Base-by-base conservation (phyloP, 1,140 invertebrate genomes). In the Ooceraea biroi region DNA sequence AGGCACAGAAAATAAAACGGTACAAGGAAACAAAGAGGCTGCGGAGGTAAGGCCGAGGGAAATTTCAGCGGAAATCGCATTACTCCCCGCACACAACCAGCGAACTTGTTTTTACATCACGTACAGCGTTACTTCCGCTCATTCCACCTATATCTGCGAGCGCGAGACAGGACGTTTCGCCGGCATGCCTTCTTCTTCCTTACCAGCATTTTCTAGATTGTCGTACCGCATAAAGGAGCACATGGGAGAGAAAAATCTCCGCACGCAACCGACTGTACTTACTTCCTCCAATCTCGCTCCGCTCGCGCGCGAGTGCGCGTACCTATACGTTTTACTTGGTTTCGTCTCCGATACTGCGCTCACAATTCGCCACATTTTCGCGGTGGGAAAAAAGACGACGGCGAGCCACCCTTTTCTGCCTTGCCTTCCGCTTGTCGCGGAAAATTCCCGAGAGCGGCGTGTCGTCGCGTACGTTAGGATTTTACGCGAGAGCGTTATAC, bases 261-360 rank as follows among this genome's bases (percentile, higher is more conserved):
- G 12, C 36, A 78, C 30, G 76, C 50, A 71, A 80, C 50, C 41
- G 36, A 46, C 73, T 80, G n/a, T 69, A 80, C 36, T 27, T 80
- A 52, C 61, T 80, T 30, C 69, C 41, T 46, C 41, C 48, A 76
- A 76, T 58, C 50, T 58, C 12, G 48, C 22, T 65, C 41, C n/a
- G n/a, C n/a, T n/a, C n/a, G n/a, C n/a, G n/a, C n/a, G n/a, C n/a
- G n/a, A n/a, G n/a, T n/a, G 41, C 61, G 48, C 61, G 22, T 41
- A 52, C 17, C 22, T 71, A 71, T 80, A 80, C 22, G 50, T 69
- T 78, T 69, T 58, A 65, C 74, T 77, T 77, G 66, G 74, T 77
- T 66, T 77, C 30, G n/a, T 46, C 65, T 58, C 30, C 36, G 25
- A 80, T 80, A 80, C 65, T 44, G 27, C 61, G 36, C 30, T 71